Evolutionary conservation across 2,113 vertebrate genomes (phyloP).

Genomic region (Theristicus caerulescens): DNA sequence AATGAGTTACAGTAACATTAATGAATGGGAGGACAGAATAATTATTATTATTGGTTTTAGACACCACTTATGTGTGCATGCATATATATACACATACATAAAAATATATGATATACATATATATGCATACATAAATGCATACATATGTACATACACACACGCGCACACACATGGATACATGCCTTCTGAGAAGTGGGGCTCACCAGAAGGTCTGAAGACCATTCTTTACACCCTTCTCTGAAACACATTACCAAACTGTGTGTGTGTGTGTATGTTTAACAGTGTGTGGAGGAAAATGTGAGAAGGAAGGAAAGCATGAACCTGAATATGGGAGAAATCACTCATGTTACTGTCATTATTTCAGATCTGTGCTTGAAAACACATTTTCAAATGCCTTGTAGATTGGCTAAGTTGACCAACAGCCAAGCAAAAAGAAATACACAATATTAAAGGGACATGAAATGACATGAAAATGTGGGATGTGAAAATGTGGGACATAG

Average conservation of each 20-base stretch:
- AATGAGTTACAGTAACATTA: background rate
- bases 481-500: too few relatives aligned
- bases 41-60: background rate
- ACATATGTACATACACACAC: background rate
- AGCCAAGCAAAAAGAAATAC: background rate
- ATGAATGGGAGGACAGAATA: background rate
- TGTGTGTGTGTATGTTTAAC: background rate
- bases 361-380: background rate
- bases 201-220: background rate
- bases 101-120: background rate
- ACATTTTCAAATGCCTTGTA: background rate
- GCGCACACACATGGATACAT: background rate
- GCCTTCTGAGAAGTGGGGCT: background rate
- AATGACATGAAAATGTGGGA: too few relatives aligned
- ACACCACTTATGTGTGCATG: background rate
- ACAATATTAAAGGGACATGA: background rate
- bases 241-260: background rate
- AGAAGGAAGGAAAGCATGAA: background rate
- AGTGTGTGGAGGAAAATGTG: background rate
- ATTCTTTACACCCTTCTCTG: constrained; percentile 33
- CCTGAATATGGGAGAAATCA: background rate
- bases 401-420: background rate
- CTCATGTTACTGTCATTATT: background rate
- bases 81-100: background rate
- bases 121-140: background rate